These are phyloP conservation scores for Carassius auratus DNA, from an alignment of 2,113 vertebrate species.

Conservation along the genomic window DNA sequence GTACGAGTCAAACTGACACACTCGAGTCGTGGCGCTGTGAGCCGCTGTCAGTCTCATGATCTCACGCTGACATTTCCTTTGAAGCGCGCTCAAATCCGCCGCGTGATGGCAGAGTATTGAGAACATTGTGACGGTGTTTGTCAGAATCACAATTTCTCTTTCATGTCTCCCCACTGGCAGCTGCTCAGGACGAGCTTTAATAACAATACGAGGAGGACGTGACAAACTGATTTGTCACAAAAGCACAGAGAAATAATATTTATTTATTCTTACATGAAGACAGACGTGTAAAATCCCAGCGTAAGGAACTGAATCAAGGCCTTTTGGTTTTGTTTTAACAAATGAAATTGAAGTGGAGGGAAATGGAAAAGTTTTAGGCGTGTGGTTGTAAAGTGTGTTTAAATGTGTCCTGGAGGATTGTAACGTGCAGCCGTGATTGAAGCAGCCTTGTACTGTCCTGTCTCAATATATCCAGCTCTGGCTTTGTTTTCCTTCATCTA, in stretches of 20 bases:
- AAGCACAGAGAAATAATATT: slow-evolving; percentile 35
- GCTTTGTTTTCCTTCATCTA: slow-evolving; percentile 9
- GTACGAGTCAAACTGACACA: slow-evolving; percentile 43
- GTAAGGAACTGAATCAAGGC: slow-evolving; percentile 18
- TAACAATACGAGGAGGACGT: slow-evolving; percentile 40
- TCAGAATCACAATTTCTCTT: slow-evolving; percentile 56
- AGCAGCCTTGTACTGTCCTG: background rate
- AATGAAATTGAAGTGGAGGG: too few relatives aligned
- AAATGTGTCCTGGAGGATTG: background rate
- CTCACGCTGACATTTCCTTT: slow-evolving; percentile 54
- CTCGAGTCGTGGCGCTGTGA: slow-evolving; percentile 37
- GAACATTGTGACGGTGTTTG: slow-evolving; percentile 48
- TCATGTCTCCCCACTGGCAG: slow-evolving; percentile 46
- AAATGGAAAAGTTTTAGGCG: background rate
- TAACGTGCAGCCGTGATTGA: background rate
- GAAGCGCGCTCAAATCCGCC: background rate
- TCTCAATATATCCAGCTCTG: background rate
- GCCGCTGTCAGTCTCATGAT: slow-evolving; percentile 18
- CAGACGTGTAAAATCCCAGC: background rate
- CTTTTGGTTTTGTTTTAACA: background rate
- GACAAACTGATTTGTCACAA: slow-evolving; percentile 44
- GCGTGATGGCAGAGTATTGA: slow-evolving; percentile 15
- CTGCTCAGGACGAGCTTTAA: slow-evolving; percentile 19
- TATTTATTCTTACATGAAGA: slow-evolving; percentile 1
- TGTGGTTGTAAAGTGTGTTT: slow-evolving; percentile 1